phyloP scores from a whole-genome alignment of 2,888 invertebrate species.

The Erynnis tages region DNA sequence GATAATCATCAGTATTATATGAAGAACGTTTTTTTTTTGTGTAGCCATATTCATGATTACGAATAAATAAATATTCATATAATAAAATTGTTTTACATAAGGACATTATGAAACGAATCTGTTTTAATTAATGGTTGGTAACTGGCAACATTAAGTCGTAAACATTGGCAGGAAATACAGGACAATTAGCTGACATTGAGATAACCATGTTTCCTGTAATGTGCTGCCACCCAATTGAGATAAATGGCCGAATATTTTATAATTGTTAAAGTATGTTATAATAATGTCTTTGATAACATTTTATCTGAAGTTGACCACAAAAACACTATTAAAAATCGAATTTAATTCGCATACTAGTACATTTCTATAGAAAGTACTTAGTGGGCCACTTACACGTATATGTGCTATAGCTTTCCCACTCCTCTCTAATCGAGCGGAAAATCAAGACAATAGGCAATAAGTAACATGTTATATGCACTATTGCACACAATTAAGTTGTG shows the following conservation, averaged over 20 bases:
- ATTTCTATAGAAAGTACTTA: no score
- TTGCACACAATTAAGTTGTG: slow-evolving; percentile 43
- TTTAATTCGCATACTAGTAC: no score
- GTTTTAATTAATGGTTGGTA: no score
- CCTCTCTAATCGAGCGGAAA: slow-evolving; percentile 50
- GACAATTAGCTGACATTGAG: slow-evolving; percentile 56
- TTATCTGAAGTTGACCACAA: not conserved
- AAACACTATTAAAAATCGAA: no score
- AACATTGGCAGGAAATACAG: slow-evolving; percentile 51
- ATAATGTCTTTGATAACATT: not conserved
- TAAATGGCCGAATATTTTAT: slow-evolving; percentile 18
- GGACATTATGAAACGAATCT: no score
- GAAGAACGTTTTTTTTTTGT: no score
- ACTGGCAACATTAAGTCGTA: slow-evolving; percentile 35
- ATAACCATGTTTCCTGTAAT: slow-evolving; percentile 69
- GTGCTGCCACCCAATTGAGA: slow-evolving; percentile 34
- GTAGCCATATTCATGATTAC: no score
- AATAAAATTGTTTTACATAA: no score
- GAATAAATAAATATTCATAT: no score
- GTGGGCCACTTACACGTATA: slow-evolving; percentile 9
- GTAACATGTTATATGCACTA: slow-evolving; percentile 54
- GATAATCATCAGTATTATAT: no score
- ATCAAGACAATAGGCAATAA: slow-evolving; percentile 55
- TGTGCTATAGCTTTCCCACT: slow-evolving; percentile 31
- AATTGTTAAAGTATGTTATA: not conserved